phyloP scores from a whole-genome alignment of 2,797 vertebrate genomes.

The Anableps anableps region DNA sequence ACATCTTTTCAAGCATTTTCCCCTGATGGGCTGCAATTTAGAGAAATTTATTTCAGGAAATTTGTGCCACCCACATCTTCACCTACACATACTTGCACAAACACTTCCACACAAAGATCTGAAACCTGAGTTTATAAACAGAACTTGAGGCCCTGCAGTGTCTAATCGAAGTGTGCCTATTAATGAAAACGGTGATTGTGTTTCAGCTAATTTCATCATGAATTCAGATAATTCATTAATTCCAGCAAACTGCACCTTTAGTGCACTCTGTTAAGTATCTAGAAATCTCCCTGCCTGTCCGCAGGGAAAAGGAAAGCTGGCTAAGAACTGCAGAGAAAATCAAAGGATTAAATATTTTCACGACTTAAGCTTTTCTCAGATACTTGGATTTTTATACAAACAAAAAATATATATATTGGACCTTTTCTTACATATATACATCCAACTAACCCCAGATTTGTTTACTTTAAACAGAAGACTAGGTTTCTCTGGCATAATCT shows the following conservation, averaged over 20 bases:
- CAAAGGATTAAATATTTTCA: constrained; percentile 40
- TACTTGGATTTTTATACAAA: constrained; percentile 23
- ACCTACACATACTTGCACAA: constrained; percentile 38
- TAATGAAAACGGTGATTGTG: constrained; percentile 37
- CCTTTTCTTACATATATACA: neutral
- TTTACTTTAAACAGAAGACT: neutral
- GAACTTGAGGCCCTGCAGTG: neutral
- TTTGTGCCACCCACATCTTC: constrained; percentile 52
- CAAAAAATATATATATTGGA: neutral
- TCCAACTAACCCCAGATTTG: neutral
- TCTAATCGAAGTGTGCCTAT: constrained; percentile 3
- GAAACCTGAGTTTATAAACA: constrained; percentile 23
- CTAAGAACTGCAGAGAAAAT: constrained; percentile 56
- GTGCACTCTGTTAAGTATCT: constrained; percentile 51
- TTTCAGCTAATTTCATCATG: constrained; percentile 75
- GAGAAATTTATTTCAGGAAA: constrained; percentile 41
- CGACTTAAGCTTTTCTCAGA: constrained; percentile 36
- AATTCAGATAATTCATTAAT: constrained; percentile 59
- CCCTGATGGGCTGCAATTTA: constrained; percentile 24
- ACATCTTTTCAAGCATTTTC: constrained; percentile 42
- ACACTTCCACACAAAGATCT: constrained; percentile 6
- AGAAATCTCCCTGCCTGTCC: constrained; percentile 53
- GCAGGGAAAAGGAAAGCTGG: constrained; percentile 53
- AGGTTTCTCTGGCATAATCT: neutral
- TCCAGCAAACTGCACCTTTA: constrained; percentile 61